Conservation (phyloP, 2,797 vertebrate genomes). For the Thalassophryne amazonica region DNA sequence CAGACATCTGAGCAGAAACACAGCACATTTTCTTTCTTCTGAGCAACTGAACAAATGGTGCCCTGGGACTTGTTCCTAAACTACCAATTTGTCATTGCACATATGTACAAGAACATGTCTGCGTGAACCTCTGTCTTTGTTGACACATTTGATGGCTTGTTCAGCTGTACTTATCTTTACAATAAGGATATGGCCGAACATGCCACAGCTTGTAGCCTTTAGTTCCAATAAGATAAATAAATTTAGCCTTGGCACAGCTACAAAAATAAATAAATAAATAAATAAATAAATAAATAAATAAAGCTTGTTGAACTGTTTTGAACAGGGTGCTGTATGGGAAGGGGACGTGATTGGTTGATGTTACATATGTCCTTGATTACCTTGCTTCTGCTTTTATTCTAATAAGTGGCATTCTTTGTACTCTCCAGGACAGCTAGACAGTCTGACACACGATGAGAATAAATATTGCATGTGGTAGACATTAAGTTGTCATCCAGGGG, state of each 20-base stretch:
- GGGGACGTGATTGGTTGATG: conserved; percentile 95
- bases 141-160: conserved; percentile 70
- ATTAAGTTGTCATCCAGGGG: conserved; percentile 97
- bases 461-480: conserved; percentile 99
- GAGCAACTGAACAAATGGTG: neutral
- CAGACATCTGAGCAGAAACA: conserved; percentile 17
- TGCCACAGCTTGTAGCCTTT: conserved; percentile 82
- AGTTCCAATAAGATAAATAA: conserved; percentile 96
- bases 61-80: conserved; percentile 22
- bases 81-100: conserved; percentile 29
- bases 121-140: conserved; percentile 46
- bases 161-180: conserved; percentile 76
- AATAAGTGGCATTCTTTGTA: conserved; percentile 99
- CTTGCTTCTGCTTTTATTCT: conserved; percentile 99
- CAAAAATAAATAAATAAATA: too few species aligned
- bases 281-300: too few species aligned
- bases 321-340: conserved; percentile 81
- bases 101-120: conserved; percentile 46
- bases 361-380: conserved; percentile 99
- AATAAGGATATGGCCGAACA: conserved; percentile 85
- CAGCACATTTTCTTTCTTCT: conserved; percentile 21
- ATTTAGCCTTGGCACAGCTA: conserved; percentile 91
- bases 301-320: conserved; percentile 95
- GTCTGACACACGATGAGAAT: conserved; percentile 99
- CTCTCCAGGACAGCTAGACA: conserved; percentile 98